These are phyloP conservation scores for Epizoanthus fatuus DNA, from an alignment of 92 coral and sea anemone genomes.

Conservation along the genomic window DNA sequence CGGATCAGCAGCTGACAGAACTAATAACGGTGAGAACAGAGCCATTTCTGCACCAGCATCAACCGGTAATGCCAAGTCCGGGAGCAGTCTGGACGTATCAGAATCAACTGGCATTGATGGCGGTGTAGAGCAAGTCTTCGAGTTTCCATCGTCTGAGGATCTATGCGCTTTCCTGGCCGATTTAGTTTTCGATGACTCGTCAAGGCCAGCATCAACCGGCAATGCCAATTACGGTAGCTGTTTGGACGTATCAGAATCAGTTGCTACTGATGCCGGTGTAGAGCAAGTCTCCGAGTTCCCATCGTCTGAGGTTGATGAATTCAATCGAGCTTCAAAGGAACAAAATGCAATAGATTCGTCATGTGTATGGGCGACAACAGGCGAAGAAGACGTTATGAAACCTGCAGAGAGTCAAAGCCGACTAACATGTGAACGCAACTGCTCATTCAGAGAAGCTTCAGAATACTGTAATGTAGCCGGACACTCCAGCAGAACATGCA, in stretches of 20 bases:
- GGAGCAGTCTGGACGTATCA: neutral
- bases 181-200: slow-evolving; percentile 29
- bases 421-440: neutral
- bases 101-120: neutral
- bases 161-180: slow-evolving; percentile 79
- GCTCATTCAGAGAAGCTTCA: neutral
- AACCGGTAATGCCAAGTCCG: neutral
- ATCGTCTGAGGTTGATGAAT: slow-evolving; percentile 65
- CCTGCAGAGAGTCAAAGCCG: too few species aligned
- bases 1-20: neutral
- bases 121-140: slow-evolving; percentile 38
- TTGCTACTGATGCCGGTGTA: neutral
- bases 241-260: neutral
- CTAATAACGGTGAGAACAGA: neutral
- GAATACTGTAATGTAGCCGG: neutral
- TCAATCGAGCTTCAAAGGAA: neutral
- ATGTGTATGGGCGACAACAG: too few species aligned
- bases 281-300: slow-evolving; percentile 62
- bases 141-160: slow-evolving; percentile 75
- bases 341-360: neutral
- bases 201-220: neutral
- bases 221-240: neutral
- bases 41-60: neutral
- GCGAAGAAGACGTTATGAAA: too few species aligned
- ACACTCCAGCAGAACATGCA: too few species aligned